Evolutionary conservation across 2,797 vertebrate genomes (phyloP).

Genomic region (Lacerta bilineata): DNA sequence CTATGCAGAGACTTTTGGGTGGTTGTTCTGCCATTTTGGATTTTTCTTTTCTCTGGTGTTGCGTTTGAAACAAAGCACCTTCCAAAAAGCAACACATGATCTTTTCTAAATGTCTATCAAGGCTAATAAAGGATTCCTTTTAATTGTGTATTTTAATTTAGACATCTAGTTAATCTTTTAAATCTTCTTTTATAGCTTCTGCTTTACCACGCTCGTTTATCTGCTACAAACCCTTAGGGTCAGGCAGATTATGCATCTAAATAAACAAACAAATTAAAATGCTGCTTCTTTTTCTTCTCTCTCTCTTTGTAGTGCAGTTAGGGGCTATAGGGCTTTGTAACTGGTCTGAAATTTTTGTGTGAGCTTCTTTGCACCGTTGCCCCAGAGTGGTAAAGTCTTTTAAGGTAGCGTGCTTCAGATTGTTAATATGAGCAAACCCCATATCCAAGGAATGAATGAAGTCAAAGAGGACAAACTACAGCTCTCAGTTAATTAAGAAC

Average conservation of each 20-base stretch:
- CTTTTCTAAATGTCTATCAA: background rate
- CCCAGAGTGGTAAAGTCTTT: background rate
- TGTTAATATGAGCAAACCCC: background rate
- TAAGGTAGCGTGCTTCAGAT: background rate
- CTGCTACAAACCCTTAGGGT: slow-evolving; percentile 21
- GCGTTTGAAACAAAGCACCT: background rate
- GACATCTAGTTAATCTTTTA: slow-evolving; percentile 30
- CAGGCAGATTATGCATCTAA: slow-evolving; percentile 27
- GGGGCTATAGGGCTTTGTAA: slow-evolving; percentile 22
- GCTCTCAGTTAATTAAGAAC: background rate
- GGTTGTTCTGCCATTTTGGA: background rate
- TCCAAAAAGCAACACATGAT: no score
- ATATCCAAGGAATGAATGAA: background rate
- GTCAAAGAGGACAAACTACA: background rate
- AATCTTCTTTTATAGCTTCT: slow-evolving; percentile 33
- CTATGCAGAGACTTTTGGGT: background rate
- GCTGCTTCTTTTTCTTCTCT: background rate
- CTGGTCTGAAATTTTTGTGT: background rate
- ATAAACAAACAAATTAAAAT: slow-evolving; percentile 36
- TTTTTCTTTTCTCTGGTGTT: background rate
- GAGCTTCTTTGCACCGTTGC: background rate
- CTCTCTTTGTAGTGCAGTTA: slow-evolving; percentile 23
- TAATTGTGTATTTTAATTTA: slow-evolving; percentile 37
- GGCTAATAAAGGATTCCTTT: slow-evolving; percentile 13
- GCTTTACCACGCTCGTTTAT: slow-evolving; percentile 32